phyloP scores from a whole-genome alignment of 2,797 vertebrate species.

The Halcyon badia region DNA sequence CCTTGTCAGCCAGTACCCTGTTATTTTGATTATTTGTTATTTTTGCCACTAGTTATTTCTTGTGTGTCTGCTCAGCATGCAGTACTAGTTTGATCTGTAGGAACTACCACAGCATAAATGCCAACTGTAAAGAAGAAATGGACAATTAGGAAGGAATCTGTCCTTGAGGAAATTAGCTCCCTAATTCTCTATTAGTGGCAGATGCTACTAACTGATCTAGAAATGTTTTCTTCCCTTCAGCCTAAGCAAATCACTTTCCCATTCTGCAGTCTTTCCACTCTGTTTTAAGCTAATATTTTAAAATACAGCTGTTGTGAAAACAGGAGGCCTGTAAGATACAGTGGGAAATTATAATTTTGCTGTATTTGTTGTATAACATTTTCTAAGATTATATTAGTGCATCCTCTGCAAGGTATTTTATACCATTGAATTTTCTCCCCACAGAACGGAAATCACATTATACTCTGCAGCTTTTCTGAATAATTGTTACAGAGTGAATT shows the following conservation, averaged over 20 bases:
- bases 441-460: slow-evolving; percentile 15
- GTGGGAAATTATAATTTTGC: neutral
- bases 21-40: slow-evolving; percentile 29
- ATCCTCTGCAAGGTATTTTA: neutral
- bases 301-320: neutral
- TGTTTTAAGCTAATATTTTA: neutral
- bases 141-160: slow-evolving; percentile 51
- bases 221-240: slow-evolving; percentile 20
- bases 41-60: slow-evolving; percentile 7
- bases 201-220: slow-evolving; percentile 26
- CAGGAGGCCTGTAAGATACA: neutral
- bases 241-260: neutral
- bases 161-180: slow-evolving; percentile 51
- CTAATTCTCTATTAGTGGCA: slow-evolving; percentile 33
- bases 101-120: neutral
- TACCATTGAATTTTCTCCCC: neutral
- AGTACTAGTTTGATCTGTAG: neutral
- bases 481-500: neutral
- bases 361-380: neutral
- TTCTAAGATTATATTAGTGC: neutral
- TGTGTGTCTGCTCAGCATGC: neutral
- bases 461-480: slow-evolving; percentile 1
- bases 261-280: neutral
- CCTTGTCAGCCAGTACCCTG: neutral
- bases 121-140: slow-evolving; percentile 42